Percentiles rank a stretch among this genome's conserved stretches.
These are phyloP conservation scores for Drosophila paranaensis DNA, from an alignment of 2,888 invertebrate species.

Conservation along the genomic window DNA sequence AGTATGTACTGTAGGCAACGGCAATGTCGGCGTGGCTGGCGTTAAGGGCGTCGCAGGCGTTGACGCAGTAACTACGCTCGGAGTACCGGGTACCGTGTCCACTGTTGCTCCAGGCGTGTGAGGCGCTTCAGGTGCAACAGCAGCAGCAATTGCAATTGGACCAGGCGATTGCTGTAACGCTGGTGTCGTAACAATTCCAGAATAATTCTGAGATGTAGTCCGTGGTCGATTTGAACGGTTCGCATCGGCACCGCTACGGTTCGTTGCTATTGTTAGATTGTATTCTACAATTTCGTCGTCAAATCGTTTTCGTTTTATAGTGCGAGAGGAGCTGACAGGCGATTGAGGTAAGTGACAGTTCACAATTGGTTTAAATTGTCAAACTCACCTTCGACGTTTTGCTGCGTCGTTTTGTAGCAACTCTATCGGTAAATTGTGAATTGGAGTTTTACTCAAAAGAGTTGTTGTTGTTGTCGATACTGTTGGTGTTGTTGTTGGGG, in stretches of 20 bases:
- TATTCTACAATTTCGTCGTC: constrained; percentile 99
- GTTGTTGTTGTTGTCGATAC: constrained; percentile 12
- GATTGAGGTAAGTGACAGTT: constrained; percentile 1
- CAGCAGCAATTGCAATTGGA: constrained; percentile 12
- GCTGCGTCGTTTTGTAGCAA: constrained; percentile 81
- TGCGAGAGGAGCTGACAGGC: constrained; percentile 91
- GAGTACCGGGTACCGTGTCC: constrained; percentile 30
- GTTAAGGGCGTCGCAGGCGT: constrained; percentile 38
- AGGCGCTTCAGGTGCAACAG: constrained; percentile 32
- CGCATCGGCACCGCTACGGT: constrained; percentile 73
- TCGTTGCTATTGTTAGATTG: constrained; percentile 88
- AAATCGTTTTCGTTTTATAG: constrained; percentile 97
- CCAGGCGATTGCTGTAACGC: constrained; percentile 39
- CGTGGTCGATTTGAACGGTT: constrained; percentile 84
- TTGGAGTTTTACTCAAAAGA: constrained; percentile 50
- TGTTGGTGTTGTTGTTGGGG: constrained; percentile 35
- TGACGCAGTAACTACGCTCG: constrained; percentile 28
- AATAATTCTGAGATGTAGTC: constrained; percentile 86
- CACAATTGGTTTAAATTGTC: constrained; percentile 14
- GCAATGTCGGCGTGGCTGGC: constrained; percentile 35
- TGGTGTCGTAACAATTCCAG: constrained; percentile 52
- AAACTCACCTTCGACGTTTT: constrained; percentile 82
- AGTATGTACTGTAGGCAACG: constrained; percentile 26
- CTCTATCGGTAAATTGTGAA: constrained; percentile 78
- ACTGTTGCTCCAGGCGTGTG: constrained; percentile 23